Percentiles rank a stretch among this genome's conserved stretches.
Conservation (phyloP, 2,113 vertebrate genomes). For the Mastomys coucha region DNA sequence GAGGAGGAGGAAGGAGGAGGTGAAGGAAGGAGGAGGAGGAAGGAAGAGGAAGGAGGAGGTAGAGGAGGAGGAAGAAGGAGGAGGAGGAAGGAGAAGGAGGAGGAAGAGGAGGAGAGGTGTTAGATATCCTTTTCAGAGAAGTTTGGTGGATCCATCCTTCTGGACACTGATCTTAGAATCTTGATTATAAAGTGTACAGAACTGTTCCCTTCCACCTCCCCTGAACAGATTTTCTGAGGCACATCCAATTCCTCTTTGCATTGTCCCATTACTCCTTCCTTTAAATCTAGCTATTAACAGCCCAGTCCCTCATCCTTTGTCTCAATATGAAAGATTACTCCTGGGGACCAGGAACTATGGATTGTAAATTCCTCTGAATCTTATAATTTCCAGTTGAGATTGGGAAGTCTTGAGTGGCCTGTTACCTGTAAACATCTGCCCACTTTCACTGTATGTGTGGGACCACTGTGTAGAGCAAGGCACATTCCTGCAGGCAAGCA, state of each 20-base stretch:
- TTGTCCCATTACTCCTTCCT: neutral
- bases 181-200: neutral
- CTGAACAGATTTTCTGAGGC: neutral
- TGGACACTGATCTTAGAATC: conserved; percentile 32
- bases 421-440: neutral
- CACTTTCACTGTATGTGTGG: neutral
- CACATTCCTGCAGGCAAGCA: neutral
- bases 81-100: too few species aligned
- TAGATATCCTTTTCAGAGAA: conserved; percentile 66
- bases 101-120: neutral
- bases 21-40: too few species aligned
- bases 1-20: too few species aligned
- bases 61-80: too few species aligned
- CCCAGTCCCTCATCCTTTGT: neutral
- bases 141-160: conserved; percentile 48
- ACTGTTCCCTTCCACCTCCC: neutral
- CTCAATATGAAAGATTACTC: conserved; percentile 1
- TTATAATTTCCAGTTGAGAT: neutral
- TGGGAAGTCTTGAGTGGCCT: neutral
- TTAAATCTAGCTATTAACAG: conserved; percentile 26
- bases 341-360: neutral
- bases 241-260: conserved; percentile 7
- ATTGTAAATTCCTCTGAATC: neutral
- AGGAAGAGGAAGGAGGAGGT: too few species aligned
- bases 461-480: neutral